Evolutionary conservation across 2,113 vertebrate genomes (phyloP).

Genomic region (Stegastes partitus): DNA sequence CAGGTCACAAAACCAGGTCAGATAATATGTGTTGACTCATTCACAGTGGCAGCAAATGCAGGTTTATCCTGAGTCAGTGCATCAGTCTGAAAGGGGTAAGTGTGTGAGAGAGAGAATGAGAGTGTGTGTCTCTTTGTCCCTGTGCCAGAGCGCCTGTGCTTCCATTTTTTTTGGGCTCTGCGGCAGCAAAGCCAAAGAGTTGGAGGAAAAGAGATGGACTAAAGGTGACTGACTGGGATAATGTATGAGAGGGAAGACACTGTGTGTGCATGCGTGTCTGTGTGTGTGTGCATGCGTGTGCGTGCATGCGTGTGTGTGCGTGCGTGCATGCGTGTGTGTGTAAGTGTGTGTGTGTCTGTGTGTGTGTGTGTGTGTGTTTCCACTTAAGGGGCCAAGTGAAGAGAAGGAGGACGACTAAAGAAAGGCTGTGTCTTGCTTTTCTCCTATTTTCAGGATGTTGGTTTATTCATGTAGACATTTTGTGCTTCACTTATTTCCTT

Average conservation of each 20-base stretch:
- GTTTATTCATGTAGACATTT: constrained; percentile 59
- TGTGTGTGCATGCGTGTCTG: no score
- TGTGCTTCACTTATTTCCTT: constrained; percentile 38
- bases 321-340: background rate
- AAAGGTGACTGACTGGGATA: constrained; percentile 33
- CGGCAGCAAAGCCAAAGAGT: constrained; percentile 26
- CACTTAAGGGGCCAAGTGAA: constrained; percentile 26
- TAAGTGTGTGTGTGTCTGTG: background rate
- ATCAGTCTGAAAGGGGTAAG: background rate
- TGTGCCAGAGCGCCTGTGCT: constrained; percentile 10
- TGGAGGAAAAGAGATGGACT: constrained; percentile 20
- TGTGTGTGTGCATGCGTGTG: background rate
- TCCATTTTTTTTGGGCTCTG: constrained; percentile 30
- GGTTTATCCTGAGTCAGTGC: constrained; percentile 31
- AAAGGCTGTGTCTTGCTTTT: constrained; percentile 18
- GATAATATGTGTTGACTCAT: background rate
- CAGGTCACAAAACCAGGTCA: constrained; percentile 4
- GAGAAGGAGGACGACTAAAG: constrained; percentile 4
- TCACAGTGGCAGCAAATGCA: constrained; percentile 18
- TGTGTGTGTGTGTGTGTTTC: background rate
- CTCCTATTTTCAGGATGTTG: constrained; percentile 47
- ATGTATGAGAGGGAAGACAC: constrained; percentile 8
- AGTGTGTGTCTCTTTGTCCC: constrained; percentile 20
- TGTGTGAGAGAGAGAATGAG: constrained; percentile 14
- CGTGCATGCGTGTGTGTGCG: background rate